A percentile compares a stretch with the other conserved stretches of the same genome.
phyloP scores from a whole-genome alignment of 1,140 invertebrate genomes.

The Eumaeus atala region DNA sequence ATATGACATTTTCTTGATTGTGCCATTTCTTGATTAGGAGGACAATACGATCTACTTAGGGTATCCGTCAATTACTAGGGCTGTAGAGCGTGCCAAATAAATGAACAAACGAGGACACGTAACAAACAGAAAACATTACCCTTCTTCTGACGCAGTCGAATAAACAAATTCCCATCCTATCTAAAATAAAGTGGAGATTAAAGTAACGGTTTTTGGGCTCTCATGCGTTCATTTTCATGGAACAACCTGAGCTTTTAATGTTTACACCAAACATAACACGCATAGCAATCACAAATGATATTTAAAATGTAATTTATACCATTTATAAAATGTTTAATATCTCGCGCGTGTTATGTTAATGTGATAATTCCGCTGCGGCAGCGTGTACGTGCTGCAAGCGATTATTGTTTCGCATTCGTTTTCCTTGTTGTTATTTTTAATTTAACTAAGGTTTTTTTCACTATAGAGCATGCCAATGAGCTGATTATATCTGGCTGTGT shows the following conservation, averaged over 20 bases:
- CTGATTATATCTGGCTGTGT: background rate
- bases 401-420: slow-evolving; percentile 3
- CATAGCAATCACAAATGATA: background rate
- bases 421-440: background rate
- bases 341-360: slow-evolving; percentile 2
- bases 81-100: no score
- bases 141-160: no score
- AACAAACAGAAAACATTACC: no score
- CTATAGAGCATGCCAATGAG: background rate
- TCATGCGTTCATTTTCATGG: background rate
- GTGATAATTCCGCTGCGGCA: slow-evolving; percentile 10
- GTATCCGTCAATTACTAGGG: no score
- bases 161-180: no score
- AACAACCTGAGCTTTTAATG: background rate
- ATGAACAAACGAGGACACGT: no score
- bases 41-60: no score
- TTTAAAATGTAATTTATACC: background rate
- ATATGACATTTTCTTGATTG: no score
- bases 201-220: no score
- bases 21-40: no score
- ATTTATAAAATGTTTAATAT: background rate
- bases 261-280: background rate
- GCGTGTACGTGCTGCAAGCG: slow-evolving; percentile 8
- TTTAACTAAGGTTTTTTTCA: background rate
- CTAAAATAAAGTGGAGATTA: no score